Conservation (phyloP, 2,888 invertebrate species). For the Hymenopus coronatus region DNA sequence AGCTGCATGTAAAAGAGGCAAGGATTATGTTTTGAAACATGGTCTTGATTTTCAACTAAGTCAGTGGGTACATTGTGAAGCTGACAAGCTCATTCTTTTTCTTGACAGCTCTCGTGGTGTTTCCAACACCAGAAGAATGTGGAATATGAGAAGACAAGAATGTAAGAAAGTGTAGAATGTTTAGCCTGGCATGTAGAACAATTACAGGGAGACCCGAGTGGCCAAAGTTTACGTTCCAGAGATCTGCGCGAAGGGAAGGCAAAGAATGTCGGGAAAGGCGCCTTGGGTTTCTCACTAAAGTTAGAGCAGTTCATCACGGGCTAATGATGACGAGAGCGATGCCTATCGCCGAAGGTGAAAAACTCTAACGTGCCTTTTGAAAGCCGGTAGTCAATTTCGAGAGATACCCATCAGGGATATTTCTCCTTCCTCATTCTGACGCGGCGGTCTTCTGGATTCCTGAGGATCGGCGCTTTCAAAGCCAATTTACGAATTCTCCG, state of each 20-base stretch:
- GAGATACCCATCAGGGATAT: neutral
- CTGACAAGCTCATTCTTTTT: too few relatives aligned
- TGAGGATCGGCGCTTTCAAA: neutral
- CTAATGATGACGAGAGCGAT: neutral
- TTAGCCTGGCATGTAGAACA: too few relatives aligned
- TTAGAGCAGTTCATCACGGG: neutral
- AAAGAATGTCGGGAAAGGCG: neutral
- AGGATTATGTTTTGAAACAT: too few relatives aligned
- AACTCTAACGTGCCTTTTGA: neutral
- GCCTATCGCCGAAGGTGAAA: neutral
- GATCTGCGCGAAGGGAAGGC: neutral
- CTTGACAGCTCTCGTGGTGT: too few relatives aligned
- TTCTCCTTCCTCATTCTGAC: neutral
- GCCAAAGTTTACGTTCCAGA: too few relatives aligned
- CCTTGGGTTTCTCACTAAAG: neutral
- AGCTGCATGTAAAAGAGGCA: too few relatives aligned
- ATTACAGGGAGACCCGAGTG: too few relatives aligned
- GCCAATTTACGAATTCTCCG: neutral
- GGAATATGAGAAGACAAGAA: too few relatives aligned
- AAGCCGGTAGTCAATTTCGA: constrained; percentile 1
- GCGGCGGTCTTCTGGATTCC: neutral
- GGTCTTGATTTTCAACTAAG: too few relatives aligned
- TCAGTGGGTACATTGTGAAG: too few relatives aligned
- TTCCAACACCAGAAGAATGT: too few relatives aligned
- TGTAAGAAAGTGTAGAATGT: too few relatives aligned